Conservation (phyloP, 2,113 vertebrate species). For the Micromys minutus region DNA sequence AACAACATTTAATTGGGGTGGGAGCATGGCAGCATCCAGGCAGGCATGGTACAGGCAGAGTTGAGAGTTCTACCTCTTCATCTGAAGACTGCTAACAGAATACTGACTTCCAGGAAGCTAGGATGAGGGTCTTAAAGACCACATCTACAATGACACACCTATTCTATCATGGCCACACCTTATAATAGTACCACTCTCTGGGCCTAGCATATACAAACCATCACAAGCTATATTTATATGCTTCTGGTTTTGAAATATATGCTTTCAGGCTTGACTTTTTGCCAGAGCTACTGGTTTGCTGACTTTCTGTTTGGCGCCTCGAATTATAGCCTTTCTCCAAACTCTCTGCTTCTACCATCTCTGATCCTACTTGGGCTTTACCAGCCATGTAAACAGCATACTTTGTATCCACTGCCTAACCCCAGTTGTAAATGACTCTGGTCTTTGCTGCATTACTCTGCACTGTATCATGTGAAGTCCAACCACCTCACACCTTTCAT, state of each 20-base stretch:
- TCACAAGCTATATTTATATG: too few species aligned
- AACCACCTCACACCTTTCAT: not conserved
- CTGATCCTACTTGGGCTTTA: not conserved
- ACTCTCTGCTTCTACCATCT: not conserved
- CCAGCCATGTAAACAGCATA: not conserved
- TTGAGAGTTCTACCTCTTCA: too few species aligned
- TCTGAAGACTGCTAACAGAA: too few species aligned
- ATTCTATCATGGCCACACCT: too few species aligned
- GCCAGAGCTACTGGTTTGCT: not conserved
- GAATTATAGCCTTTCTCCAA: not conserved
- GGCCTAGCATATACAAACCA: too few species aligned
- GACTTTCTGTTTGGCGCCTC: not conserved
- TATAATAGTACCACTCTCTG: too few species aligned
- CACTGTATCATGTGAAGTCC: not conserved
- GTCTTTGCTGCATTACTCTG: not conserved
- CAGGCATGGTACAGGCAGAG: too few species aligned
- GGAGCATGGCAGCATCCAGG: too few species aligned
- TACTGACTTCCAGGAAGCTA: too few species aligned
- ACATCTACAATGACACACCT: too few species aligned
- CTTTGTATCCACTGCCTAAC: not conserved
- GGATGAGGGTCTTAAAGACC: too few species aligned
- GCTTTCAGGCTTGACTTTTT: not conserved
- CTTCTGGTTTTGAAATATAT: not conserved
- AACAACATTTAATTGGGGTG: too few species aligned
- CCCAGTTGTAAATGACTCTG: not conserved